Percentiles rank a stretch among this genome's conserved stretches.
Conservation (phyloP, 2,113 vertebrate genomes). For the Clarias gariepinus region DNA sequence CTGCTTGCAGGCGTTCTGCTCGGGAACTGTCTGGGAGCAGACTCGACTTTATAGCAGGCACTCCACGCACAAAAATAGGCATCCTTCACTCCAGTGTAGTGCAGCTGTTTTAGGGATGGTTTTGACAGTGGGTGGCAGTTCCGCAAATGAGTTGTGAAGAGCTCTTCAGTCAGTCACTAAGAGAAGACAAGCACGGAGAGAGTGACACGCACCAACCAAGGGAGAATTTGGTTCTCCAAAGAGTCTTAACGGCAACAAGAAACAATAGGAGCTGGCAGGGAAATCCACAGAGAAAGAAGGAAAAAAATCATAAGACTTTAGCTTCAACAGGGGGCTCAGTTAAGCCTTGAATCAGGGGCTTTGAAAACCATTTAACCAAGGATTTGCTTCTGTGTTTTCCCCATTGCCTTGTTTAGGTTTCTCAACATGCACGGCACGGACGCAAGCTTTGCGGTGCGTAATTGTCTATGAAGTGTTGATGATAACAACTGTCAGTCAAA, state of each 20-base stretch:
- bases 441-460: slow-evolving; percentile 14
- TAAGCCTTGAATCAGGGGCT: slow-evolving; percentile 45
- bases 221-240: neutral
- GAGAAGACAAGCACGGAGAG: slow-evolving; percentile 6
- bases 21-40: neutral
- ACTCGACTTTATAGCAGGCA: neutral
- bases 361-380: slow-evolving; percentile 43
- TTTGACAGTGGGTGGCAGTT: slow-evolving; percentile 24
- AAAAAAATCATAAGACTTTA: slow-evolving; percentile 20
- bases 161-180: slow-evolving; percentile 41
- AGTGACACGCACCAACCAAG: slow-evolving; percentile 12
- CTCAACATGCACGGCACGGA: neutral
- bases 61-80: slow-evolving; percentile 36
- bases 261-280: slow-evolving; percentile 11
- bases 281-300: slow-evolving; percentile 31
- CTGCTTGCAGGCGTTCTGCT: slow-evolving; percentile 22
- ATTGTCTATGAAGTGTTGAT: slow-evolving; percentile 50
- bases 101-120: slow-evolving; percentile 9
- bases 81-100: slow-evolving; percentile 35
- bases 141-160: slow-evolving; percentile 18
- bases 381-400: slow-evolving; percentile 16
- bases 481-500: slow-evolving; percentile 50
- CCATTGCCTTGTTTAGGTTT: neutral
- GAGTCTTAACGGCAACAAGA: neutral
- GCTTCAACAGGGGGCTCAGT: slow-evolving; percentile 18